These are phyloP conservation scores for Dendroctonus valens DNA, from an alignment of 1,140 invertebrate genomes.

Conservation along the genomic window DNA sequence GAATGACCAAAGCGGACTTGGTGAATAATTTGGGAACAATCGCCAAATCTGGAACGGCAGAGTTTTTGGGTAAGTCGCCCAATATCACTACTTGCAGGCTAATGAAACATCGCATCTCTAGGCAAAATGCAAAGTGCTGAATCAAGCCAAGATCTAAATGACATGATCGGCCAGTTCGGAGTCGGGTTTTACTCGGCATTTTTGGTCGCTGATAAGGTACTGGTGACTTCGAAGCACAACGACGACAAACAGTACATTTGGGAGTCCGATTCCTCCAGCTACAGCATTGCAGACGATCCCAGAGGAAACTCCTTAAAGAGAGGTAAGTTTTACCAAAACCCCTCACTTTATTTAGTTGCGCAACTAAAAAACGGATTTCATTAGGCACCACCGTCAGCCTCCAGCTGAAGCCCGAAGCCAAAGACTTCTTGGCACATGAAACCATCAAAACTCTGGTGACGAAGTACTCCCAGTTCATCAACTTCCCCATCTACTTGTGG, in stretches of 20 bases:
- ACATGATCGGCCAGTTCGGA: conserved; percentile 95
- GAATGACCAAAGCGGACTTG: conserved; percentile 95
- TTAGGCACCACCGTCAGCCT: conserved; percentile 60
- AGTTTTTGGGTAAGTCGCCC: conserved; percentile 84
- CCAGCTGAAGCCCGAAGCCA: conserved; percentile 94
- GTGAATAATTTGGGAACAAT: conserved; percentile 98
- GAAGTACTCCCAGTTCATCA: conserved; percentile 99
- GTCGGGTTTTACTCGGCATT: conserved; percentile 98
- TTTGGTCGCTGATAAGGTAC: conserved; percentile 85
- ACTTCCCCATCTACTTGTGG: conserved; percentile 98
- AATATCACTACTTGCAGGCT: background rate
- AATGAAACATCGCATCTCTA: background rate
- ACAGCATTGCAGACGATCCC: conserved; percentile 90
- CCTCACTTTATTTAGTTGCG: no score
- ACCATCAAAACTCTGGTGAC: conserved; percentile 88
- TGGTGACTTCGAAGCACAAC: conserved; percentile 95
- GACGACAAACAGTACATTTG: conserved; percentile 96
- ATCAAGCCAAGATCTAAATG: conserved; percentile 66
- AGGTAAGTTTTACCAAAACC: conserved; percentile 22
- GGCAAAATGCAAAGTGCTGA: conserved; percentile 83
- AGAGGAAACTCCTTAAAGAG: conserved; percentile 61
- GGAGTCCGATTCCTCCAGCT: conserved; percentile 92
- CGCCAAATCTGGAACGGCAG: conserved; percentile 98
- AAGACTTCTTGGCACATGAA: conserved; percentile 91
- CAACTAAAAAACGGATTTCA: no score